These are phyloP conservation scores for Oncorhynchus gorbuscha DNA, from an alignment of 2,113 vertebrate genomes.

Conservation along the genomic window DNA sequence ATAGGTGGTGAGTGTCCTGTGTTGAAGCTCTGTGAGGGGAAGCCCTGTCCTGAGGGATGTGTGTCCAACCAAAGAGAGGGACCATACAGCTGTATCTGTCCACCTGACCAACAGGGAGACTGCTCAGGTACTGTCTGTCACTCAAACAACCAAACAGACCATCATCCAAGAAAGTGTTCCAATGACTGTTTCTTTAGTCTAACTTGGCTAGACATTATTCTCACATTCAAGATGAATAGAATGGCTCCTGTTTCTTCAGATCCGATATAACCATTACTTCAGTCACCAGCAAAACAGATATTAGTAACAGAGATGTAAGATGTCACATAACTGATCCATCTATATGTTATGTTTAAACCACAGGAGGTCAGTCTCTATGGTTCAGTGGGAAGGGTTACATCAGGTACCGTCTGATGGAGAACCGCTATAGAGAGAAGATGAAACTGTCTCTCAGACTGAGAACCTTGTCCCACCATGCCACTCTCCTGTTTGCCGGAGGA, in stretches of 20 bases:
- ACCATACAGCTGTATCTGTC: slow-evolving; percentile 77
- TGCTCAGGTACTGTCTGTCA: slow-evolving; percentile 69
- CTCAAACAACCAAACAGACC: background rate
- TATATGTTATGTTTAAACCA: slow-evolving; percentile 11
- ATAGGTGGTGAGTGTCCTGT: slow-evolving; percentile 76
- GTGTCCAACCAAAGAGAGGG: slow-evolving; percentile 67
- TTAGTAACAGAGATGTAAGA: background rate
- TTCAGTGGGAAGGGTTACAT: slow-evolving; percentile 83
- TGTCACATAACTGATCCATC: background rate
- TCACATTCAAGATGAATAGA: too few relatives aligned
- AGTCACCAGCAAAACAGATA: too few relatives aligned
- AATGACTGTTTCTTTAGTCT: too few relatives aligned
- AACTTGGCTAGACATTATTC: too few relatives aligned
- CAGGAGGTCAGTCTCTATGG: slow-evolving; percentile 71
- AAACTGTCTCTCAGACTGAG: slow-evolving; percentile 78
- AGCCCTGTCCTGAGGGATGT: slow-evolving; percentile 77
- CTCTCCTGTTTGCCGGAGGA: slow-evolving; percentile 82
- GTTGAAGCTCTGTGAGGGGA: slow-evolving; percentile 69
- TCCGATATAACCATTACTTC: too few relatives aligned
- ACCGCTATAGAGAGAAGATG: slow-evolving; percentile 80
- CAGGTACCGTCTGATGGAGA: slow-evolving; percentile 80
- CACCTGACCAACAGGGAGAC: slow-evolving; percentile 60
- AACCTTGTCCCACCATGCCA: slow-evolving; percentile 77
- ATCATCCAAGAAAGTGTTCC: background rate
- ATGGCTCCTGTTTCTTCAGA: too few relatives aligned